phyloP scores from a whole-genome alignment of 2,888 invertebrate species.

The Theristus sp. region DNA sequence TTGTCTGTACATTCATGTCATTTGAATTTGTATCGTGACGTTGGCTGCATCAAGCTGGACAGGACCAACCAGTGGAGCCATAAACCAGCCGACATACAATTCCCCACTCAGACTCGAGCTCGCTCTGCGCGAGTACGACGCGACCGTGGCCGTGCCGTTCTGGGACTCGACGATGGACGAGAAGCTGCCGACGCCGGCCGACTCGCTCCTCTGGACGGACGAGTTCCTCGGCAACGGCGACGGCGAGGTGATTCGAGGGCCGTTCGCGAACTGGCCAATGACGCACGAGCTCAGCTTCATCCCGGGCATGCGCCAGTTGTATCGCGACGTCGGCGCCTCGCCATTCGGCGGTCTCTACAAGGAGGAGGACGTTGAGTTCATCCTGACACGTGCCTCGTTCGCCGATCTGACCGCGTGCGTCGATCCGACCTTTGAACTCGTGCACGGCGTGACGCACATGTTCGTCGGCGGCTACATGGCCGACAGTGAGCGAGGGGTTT shows the following conservation, averaged over 20 bases:
- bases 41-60: too few species aligned
- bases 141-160: conserved; percentile 29
- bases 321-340: conserved; percentile 3
- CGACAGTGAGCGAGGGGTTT: conserved; percentile 12
- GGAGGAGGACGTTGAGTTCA: conserved; percentile 3
- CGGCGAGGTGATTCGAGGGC: conserved; percentile 18
- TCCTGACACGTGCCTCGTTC: neutral
- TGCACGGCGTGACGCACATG: conserved; percentile 17
- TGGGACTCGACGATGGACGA: conserved; percentile 27
- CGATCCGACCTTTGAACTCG: conserved; percentile 19
- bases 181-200: conserved; percentile 16
- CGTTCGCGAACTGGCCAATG: conserved; percentile 18
- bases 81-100: neutral
- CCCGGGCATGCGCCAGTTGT: conserved; percentile 1
- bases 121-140: conserved; percentile 25
- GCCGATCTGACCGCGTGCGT: conserved; percentile 8
- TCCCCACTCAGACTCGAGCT: conserved; percentile 15
- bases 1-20: neutral
- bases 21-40: too few species aligned
- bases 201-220: conserved; percentile 20
- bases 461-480: conserved; percentile 19
- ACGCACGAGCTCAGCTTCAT: conserved; percentile 15
- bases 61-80: too few species aligned
- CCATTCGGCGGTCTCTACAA: conserved; percentile 6
- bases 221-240: conserved; percentile 18